Evolutionary conservation across 37 sponge, comb jelly and placozoan species (phyloP).

Genomic region (Sycon ciliatum): DNA sequence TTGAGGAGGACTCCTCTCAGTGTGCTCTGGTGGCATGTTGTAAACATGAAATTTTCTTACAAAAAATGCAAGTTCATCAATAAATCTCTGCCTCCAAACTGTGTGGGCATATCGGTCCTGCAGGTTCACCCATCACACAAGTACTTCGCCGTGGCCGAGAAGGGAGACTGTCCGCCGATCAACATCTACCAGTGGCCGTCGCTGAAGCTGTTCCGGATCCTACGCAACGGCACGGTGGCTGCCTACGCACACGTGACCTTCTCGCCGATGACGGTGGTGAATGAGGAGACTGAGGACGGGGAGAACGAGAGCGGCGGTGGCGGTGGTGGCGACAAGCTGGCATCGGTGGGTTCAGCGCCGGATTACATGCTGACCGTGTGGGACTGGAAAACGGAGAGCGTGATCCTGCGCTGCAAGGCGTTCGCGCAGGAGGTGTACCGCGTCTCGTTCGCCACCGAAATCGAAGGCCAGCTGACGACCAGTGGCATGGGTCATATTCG

Average conservation of each 20-base stretch:
- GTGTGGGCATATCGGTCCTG: too few species aligned
- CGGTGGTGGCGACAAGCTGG: conserved; percentile 69
- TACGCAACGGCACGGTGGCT: conserved; percentile 40
- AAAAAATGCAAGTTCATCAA: too few species aligned
- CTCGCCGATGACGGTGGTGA: neutral
- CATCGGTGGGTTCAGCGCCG: conserved; percentile 81
- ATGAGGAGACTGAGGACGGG: conserved; percentile 52
- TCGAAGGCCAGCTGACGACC: conserved; percentile 86
- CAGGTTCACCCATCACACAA: conserved; percentile 74
- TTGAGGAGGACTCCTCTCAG: too few species aligned
- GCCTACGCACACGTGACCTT: conserved; percentile 27
- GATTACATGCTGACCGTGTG: conserved; percentile 98
- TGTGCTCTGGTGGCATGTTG: too few species aligned
- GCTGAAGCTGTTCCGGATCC: conserved; percentile 69
- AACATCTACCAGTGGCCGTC: conserved; percentile 74
- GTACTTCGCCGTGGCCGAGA: conserved; percentile 95
- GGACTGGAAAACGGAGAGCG: conserved; percentile 91
- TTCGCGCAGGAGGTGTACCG: conserved; percentile 93
- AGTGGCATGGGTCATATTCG: conserved; percentile 93
- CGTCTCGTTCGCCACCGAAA: conserved; percentile 91
- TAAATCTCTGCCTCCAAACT: too few species aligned
- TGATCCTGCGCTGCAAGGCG: conserved; percentile 85
- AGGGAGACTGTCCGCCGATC: conserved; percentile 73
- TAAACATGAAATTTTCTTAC: too few species aligned
- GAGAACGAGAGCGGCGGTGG: conserved; percentile 61